Percentiles rank a stretch among this genome's conserved stretches.
Evolutionary conservation across 2,888 invertebrate species (phyloP).

Genomic region (Platycnemis pennipes): DNA sequence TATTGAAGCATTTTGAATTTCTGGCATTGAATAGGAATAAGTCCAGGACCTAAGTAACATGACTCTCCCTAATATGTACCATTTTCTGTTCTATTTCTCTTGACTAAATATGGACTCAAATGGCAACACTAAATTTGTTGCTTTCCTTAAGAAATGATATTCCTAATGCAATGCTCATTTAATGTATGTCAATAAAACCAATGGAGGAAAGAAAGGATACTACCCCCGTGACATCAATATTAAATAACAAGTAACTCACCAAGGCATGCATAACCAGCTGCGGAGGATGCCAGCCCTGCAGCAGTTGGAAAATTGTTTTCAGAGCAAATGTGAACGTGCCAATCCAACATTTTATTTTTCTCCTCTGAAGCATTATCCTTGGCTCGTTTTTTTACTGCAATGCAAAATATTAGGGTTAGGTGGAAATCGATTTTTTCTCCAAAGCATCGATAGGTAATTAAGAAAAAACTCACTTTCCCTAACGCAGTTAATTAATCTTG

Average conservation of each 20-base stretch:
- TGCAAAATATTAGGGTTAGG: slow-evolving; percentile 13
- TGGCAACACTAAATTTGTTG: too few relatives aligned
- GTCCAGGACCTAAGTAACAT: too few relatives aligned
- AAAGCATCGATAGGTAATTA: neutral
- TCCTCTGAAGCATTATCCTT: slow-evolving; percentile 18
- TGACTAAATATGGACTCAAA: too few relatives aligned
- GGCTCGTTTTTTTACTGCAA: slow-evolving; percentile 70
- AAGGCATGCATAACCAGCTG: slow-evolving; percentile 98
- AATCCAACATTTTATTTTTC: slow-evolving; percentile 80
- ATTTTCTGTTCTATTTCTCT: too few relatives aligned
- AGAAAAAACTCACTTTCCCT: slow-evolving; percentile 3
- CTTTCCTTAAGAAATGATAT: too few relatives aligned
- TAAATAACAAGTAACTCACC: slow-evolving; percentile 77
- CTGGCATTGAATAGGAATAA: too few relatives aligned
- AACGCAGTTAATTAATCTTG: slow-evolving; percentile 36
- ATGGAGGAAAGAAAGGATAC: neutral
- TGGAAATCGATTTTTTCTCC: neutral
- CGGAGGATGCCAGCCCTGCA: slow-evolving; percentile 98
- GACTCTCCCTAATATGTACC: too few relatives aligned
- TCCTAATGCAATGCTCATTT: too few relatives aligned
- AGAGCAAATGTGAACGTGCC: slow-evolving; percentile 91
- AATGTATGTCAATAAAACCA: too few relatives aligned
- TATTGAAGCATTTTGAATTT: too few relatives aligned
- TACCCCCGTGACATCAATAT: neutral
- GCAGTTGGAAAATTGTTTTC: slow-evolving; percentile 99